These are phyloP conservation scores for Mesembrinibis cayennensis DNA, from an alignment of 2,113 vertebrate species.

Conservation along the genomic window DNA sequence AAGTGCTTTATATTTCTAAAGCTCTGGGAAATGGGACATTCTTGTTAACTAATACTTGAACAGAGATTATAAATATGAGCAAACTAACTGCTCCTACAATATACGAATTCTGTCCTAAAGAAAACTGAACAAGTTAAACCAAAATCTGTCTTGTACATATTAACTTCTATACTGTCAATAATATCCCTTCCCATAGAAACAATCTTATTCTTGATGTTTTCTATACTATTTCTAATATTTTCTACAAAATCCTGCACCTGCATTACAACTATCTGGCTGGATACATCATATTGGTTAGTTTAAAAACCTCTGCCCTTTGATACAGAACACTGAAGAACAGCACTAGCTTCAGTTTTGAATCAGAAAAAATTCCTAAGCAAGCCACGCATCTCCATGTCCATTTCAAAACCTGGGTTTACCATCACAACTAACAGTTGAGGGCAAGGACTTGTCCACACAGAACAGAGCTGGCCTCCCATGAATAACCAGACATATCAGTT, in stretches of 20 bases:
- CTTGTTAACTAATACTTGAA: not conserved
- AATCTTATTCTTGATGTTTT: not conserved
- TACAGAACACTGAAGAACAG: not conserved
- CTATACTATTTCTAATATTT: not conserved
- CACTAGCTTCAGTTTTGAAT: not conserved
- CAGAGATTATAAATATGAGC: not conserved
- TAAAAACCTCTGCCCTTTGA: not conserved
- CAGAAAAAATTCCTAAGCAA: not conserved
- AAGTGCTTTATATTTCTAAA: not conserved
- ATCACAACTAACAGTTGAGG: not conserved
- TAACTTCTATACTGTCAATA: not conserved
- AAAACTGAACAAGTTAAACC: not conserved
- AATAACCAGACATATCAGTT: not conserved
- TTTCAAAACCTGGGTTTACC: not conserved
- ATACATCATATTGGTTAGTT: not conserved
- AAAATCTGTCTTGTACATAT: not conserved
- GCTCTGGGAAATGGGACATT: not conserved
- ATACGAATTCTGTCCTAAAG: not conserved
- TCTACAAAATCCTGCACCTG: not conserved
- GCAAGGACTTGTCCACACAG: not conserved
- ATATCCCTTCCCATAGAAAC: not conserved
- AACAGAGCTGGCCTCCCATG: not conserved
- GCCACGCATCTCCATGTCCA: not conserved
- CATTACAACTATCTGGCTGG: not conserved
- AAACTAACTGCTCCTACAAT: not conserved